Conservation (phyloP, 2,888 invertebrate genomes). For the Drosophila leonis region DNA sequence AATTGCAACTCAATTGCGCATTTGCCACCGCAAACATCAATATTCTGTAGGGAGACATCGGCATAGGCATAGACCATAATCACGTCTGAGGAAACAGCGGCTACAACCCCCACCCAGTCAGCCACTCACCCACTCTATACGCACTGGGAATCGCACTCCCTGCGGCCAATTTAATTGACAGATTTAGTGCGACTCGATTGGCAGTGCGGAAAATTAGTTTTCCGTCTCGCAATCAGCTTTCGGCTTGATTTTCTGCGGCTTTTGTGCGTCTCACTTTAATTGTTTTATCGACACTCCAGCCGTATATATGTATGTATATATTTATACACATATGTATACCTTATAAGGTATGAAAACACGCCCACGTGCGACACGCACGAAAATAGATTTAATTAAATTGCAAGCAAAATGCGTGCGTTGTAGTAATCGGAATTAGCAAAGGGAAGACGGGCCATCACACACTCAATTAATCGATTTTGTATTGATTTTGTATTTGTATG, state of each 20-base stretch:
- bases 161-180: slow-evolving; percentile 85
- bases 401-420: slow-evolving; percentile 67
- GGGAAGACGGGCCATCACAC: slow-evolving; percentile 31
- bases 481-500: slow-evolving; percentile 53
- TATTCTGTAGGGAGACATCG: slow-evolving; percentile 52
- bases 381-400: slow-evolving; percentile 80
- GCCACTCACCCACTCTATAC: slow-evolving; percentile 15
- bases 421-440: slow-evolving; percentile 1
- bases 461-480: slow-evolving; percentile 73
- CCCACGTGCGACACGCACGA: slow-evolving; percentile 72
- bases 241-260: slow-evolving; percentile 62
- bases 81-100: slow-evolving; percentile 67
- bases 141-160: slow-evolving; percentile 68
- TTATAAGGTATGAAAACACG: slow-evolving; percentile 61
- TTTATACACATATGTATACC: slow-evolving; percentile 1
- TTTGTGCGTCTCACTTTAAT: slow-evolving; percentile 62
- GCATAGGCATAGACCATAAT: slow-evolving; percentile 65
- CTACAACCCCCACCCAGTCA: slow-evolving; percentile 19
- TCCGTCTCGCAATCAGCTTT: slow-evolving; percentile 67
- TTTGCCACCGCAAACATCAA: slow-evolving; percentile 81
- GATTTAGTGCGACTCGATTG: slow-evolving; percentile 84
- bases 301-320: slow-evolving; percentile 18
- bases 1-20: slow-evolving; percentile 82
- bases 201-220: slow-evolving; percentile 83
- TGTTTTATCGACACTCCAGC: slow-evolving; percentile 76